Evolutionary conservation across 2,888 invertebrate species (phyloP).

Genomic region (Nephrocerus scutellatus): DNA sequence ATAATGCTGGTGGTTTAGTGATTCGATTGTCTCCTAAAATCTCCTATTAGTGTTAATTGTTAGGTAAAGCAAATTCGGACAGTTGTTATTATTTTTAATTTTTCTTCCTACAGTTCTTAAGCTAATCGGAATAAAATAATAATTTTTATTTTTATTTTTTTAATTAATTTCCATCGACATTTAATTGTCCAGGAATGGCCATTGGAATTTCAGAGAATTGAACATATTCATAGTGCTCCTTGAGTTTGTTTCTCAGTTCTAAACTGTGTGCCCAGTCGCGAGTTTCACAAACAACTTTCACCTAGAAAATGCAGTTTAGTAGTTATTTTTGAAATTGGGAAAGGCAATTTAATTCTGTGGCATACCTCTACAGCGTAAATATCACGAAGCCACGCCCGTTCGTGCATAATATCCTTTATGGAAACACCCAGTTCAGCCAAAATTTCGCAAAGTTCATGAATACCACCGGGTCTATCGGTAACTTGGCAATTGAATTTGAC

Average conservation of each 20-base stretch:
- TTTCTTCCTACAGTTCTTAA: no score
- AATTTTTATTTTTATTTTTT: no score
- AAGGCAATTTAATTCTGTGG: no score
- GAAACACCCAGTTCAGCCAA: constrained; percentile 73
- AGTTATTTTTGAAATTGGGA: no score
- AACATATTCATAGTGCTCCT: constrained; percentile 53
- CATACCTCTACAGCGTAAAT: constrained; percentile 70
- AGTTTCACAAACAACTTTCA: constrained; percentile 86
- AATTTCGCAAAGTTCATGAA: constrained; percentile 73
- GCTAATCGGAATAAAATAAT: no score
- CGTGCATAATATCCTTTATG: constrained; percentile 93
- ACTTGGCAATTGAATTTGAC: constrained; percentile 70
- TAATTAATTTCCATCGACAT: neutral
- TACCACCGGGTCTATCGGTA: constrained; percentile 78
- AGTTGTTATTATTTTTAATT: no score
- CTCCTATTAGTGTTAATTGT: no score
- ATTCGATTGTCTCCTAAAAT: no score
- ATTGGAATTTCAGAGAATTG: constrained; percentile 48
- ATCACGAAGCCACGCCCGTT: constrained; percentile 90
- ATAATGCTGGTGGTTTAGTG: no score
- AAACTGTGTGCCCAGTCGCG: constrained; percentile 70
- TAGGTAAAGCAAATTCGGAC: no score
- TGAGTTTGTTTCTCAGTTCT: constrained; percentile 54
- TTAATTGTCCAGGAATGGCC: constrained; percentile 30
- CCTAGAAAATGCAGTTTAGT: no score